Conservation (phyloP, 1,140 invertebrate species). For the Hycleus cichorii region DNA sequence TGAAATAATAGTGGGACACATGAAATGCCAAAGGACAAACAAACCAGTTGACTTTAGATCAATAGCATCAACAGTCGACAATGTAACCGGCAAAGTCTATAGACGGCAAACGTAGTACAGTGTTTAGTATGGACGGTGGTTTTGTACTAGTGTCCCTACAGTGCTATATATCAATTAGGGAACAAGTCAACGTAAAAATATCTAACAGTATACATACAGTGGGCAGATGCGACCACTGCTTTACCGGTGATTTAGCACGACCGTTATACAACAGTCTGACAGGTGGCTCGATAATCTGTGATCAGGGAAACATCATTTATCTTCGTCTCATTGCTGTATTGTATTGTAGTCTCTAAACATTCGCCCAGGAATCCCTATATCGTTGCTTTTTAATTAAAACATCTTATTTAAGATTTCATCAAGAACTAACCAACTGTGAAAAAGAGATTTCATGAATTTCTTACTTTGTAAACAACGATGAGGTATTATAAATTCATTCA, state of each 20-base stretch:
- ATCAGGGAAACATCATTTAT: slow-evolving; percentile 19
- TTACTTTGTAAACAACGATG: no score
- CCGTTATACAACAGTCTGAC: slow-evolving; percentile 13
- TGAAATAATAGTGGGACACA: background rate
- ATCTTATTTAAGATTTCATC: background rate
- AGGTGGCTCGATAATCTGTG: slow-evolving; percentile 22
- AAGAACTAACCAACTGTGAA: background rate
- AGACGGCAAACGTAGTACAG: background rate
- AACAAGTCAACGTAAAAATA: slow-evolving; percentile 21
- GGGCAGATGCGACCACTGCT: slow-evolving; percentile 22
- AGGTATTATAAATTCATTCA: no score
- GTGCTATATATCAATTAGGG: slow-evolving; percentile 31
- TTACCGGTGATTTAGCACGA: slow-evolving; percentile 24
- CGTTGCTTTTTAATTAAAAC: slow-evolving; percentile 9
- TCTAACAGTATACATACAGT: slow-evolving; percentile 15
- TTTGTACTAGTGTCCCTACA: slow-evolving; percentile 18
- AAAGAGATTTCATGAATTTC: no score
- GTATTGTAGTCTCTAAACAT: background rate
- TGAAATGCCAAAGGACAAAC: slow-evolving; percentile 20
- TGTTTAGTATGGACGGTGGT: background rate
- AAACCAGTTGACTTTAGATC: slow-evolving; percentile 24
- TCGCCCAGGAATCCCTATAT: background rate
- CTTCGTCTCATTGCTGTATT: slow-evolving; percentile 14
- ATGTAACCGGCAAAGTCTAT: no score
- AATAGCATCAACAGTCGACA: slow-evolving; percentile 11